Evolutionary conservation across 2,888 invertebrate genomes (phyloP), one percentile per base, ranked within the genome.

Genomic region (Leucoma salicis): DNA sequence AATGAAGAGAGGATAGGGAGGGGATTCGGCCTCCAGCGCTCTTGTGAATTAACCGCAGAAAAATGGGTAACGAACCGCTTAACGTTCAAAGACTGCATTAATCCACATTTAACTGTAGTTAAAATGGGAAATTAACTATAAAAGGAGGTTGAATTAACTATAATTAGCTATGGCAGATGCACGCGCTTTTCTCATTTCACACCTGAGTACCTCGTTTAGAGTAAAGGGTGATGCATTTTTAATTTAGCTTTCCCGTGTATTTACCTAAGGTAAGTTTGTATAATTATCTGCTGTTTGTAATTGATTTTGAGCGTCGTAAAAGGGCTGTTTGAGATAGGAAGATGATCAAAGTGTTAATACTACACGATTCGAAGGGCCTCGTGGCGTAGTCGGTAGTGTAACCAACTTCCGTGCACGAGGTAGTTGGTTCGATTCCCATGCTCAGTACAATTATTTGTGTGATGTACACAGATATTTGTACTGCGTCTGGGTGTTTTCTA

Each of bases 121-220:
- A 44, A 53, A 48, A 51, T 56, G 27, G 12, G 18, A 15, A 24
- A 35, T 39, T 39, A 45, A 39, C 33, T 35, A 38, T 25, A 40
- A 46, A 44, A 47, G 46, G 47, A 35, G 46, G 46, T 42, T 13
- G 46, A 62, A 69, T 71, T 72, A 74, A 68, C 60, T 40, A 58
- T 68, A 69, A 76, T 77, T 70, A 70, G 55, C 62, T 50, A 53
- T 74, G 73, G 68, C 78, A 77, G 72, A 57, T 55, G 65, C 79
- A 78, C 74, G 62, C 72, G 63, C 75, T 74, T 58, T 53, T 59
- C 68, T 74, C 68, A 79, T 79, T 79, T 75, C 53, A 72, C 77
- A 78, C 79, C 78, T 79, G 78, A 69, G 39, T 74, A 47, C 46
- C 62, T 35, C 47, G 68, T 74, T 66, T 51, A 60, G 55, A 57